Base-by-base conservation (phyloP, 2,113 vertebrate genomes). In the Piaya cayana region DNA sequence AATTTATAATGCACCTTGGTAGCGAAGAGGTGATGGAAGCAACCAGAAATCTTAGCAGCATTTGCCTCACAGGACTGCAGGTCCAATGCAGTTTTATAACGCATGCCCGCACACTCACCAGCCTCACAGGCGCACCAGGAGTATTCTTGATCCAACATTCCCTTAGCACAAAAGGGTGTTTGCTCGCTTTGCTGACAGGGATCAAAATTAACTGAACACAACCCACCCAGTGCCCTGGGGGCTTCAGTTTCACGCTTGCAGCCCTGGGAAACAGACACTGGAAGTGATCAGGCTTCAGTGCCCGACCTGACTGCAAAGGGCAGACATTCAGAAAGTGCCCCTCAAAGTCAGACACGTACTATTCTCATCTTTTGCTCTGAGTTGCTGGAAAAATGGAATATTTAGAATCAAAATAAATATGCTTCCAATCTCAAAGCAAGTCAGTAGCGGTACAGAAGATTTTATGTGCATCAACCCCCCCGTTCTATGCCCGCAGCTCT, bases 401-500 rank as follows among this genome's bases (percentile, higher is more conserved):
- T 86, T 93, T 75, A 68, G 69, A 93, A 81, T 21, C 16, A 16
- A 81, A 82, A 92, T 79, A 79, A 80, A 87, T 58, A 92, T 75
- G 92, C 87, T 95, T 95, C 95, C 39, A 5, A 92, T 42, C 76
- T 94, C 56, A 62, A 45, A 90, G 91, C 30, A 49, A 82, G 74
- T 27, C 50, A 95, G 93, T 92, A 95, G 92, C 8, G 42, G 67
- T 37, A 63, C 58, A 65, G 94, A 88, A 95, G 92, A 95, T 96
- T 96, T 96, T 94, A 96, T 95, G 95, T 94, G 95, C 95, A 11
- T 93, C 88, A 96, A 49, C 42, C 9, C 6, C 62, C 76, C 3
- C 0, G 9, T 25, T 21, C 74, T 47, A 7, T 0, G 0, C 15
- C 86, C 69, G 60, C 4, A 1, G 56, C 17, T 23, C 27, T 14